phyloP scores from a whole-genome alignment of 2,888 invertebrate species.

The Agriopis aurantiaria region DNA sequence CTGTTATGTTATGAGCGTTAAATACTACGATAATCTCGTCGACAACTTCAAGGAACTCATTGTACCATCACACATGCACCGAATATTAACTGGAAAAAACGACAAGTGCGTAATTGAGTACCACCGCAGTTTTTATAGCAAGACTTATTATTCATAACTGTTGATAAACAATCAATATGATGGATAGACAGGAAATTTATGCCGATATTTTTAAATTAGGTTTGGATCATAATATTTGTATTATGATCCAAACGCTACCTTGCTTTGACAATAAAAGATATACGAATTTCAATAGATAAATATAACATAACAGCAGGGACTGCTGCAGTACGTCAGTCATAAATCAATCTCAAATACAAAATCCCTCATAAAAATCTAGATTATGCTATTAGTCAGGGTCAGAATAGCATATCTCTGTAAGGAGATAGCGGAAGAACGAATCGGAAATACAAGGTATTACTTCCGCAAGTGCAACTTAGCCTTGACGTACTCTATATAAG shows the following conservation, averaged over 20 bases:
- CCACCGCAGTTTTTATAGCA: not conserved
- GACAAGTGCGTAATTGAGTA: not conserved
- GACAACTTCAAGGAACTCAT: slow-evolving; percentile 7
- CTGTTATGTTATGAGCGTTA: slow-evolving; percentile 3
- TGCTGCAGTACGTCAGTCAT: not conserved
- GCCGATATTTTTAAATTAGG: not conserved
- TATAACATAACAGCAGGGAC: not conserved
- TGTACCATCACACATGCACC: slow-evolving; percentile 1
- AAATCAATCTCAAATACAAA: not conserved
- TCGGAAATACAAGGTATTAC: slow-evolving; percentile 55
- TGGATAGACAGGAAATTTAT: not conserved
- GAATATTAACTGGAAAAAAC: slow-evolving; percentile 11
- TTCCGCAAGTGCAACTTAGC: slow-evolving; percentile 51
- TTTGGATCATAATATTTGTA: not conserved
- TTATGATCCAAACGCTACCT: not conserved
- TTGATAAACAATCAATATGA: not conserved
- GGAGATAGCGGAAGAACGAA: slow-evolving; percentile 70
- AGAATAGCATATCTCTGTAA: slow-evolving; percentile 57
- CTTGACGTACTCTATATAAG: slow-evolving; percentile 30
- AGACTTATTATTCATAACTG: not conserved
- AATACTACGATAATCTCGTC: slow-evolving; percentile 1
- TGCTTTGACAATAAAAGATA: too few species aligned
- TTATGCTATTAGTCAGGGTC: slow-evolving; percentile 34
- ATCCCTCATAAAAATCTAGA: not conserved
- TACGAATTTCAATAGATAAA: not conserved